Conservation (phyloP, 2,797 vertebrate species). For the Uromys caudimaculatus region DNA sequence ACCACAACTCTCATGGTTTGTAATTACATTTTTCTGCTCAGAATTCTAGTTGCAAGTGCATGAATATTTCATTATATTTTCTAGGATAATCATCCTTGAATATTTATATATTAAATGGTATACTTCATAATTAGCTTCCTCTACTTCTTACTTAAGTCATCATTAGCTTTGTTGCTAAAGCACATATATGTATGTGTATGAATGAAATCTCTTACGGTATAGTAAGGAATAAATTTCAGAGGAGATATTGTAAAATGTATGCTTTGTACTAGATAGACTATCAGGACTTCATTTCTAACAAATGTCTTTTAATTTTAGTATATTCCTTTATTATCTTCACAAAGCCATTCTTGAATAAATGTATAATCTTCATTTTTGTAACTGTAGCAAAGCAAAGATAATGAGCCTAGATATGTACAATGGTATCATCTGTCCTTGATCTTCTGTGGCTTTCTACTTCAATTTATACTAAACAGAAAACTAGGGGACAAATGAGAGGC, state of each 20-base stretch:
- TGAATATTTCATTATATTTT: neutral
- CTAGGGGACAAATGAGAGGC: neutral
- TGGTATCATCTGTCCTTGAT: neutral
- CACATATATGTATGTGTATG: neutral
- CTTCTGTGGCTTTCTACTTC: neutral
- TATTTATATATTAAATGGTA: neutral
- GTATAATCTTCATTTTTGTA: neutral
- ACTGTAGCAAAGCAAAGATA: neutral
- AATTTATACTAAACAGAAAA: neutral
- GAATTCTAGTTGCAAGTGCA: neutral
- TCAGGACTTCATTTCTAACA: neutral
- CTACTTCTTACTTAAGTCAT: neutral
- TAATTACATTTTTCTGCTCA: neutral
- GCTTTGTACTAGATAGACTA: neutral
- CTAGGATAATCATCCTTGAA: neutral
- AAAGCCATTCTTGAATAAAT: neutral
- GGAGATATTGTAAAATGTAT: neutral
- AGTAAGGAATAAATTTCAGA: neutral
- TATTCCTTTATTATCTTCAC: neutral
- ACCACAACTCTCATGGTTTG: neutral
- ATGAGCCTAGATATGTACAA: neutral
- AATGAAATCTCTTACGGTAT: slow-evolving; percentile 1
- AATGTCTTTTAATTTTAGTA: neutral
- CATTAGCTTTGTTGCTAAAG: neutral
- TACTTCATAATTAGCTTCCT: neutral